Base-by-base conservation (phyloP, 2,888 invertebrate genomes). In the Zygogramma bicolorata region DNA sequence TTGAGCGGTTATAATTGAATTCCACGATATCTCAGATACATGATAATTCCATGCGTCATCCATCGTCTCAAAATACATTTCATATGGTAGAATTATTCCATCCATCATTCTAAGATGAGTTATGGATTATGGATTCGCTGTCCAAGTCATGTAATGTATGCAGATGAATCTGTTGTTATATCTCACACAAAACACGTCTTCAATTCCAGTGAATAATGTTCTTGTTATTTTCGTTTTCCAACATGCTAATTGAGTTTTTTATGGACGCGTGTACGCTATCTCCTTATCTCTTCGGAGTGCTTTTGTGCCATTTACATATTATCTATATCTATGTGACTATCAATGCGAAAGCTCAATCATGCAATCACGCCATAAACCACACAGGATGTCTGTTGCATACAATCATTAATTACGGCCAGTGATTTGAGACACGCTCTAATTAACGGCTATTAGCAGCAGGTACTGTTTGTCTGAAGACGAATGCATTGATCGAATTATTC, bases 221-320 rank as follows among this genome's bases (percentile, higher is more conserved):
- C 46, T 46, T 46, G 46, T 46, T 46, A 46, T 46, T 46, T 20
- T 46, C 18, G 46, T 10, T 20, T 8, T 20, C 7, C 8, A 46
- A 46, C 46, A 46, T 10, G 46, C 46, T 46, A 46, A 46, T 46
- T 46, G 46, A 6, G 20, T 46, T 46, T 46, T 46, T 46, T 46
- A 46, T 20, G 18, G 0, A 20, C 46, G 53, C 53, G 53, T 53
- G 53, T 53, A 27, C 7, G 53, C n/a, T 25, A 53, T 53, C 27
- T 27, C 4, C 18, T 22, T 25, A 25, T 53, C 25, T 53, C 22
- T 13, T 53, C 22, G 53, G 8, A 53, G 25, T 20, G 40, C 61
- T 31, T 22, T 34, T 7, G n/a, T n/a, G 61, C 40, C 34, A 61
- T 61, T 61, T 61, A 31, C 61, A 61, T 61, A 38, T 40, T 38